phyloP scores from a whole-genome alignment of 2,113 vertebrate genomes.

The Otus sunia region DNA sequence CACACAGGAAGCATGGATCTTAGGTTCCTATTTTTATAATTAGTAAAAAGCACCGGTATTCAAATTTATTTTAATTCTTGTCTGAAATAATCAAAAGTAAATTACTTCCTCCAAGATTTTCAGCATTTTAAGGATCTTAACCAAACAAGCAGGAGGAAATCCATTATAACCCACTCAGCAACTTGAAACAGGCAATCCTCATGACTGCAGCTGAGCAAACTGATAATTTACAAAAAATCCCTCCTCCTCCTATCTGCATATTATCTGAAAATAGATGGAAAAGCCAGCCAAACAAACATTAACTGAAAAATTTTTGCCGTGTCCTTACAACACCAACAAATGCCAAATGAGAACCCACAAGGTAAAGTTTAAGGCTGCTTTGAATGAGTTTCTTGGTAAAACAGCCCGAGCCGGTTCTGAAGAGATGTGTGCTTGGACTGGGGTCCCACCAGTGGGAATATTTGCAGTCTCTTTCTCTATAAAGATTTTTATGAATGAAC shows the following conservation, averaged over 20 bases:
- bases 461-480: background rate
- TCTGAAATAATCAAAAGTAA: background rate
- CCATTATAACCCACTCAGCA: background rate
- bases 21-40: background rate
- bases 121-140: background rate
- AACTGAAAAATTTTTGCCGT: background rate
- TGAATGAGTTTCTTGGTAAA: background rate
- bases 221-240: background rate
- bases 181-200: background rate
- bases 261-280: background rate
- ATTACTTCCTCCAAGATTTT: background rate
- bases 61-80: background rate
- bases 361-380: background rate
- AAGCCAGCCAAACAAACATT: background rate
- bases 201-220: background rate
- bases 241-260: background rate
- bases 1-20: background rate
- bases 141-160: background rate
- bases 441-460: background rate
- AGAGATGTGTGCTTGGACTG: background rate
- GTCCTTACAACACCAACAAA: background rate
- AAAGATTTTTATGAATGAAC: background rate
- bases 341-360: background rate
- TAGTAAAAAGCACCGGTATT: background rate
- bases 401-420: background rate